These are phyloP conservation scores for Drosophila diplacantha DNA, from an alignment of 2,888 invertebrate species.

Conservation along the genomic window DNA sequence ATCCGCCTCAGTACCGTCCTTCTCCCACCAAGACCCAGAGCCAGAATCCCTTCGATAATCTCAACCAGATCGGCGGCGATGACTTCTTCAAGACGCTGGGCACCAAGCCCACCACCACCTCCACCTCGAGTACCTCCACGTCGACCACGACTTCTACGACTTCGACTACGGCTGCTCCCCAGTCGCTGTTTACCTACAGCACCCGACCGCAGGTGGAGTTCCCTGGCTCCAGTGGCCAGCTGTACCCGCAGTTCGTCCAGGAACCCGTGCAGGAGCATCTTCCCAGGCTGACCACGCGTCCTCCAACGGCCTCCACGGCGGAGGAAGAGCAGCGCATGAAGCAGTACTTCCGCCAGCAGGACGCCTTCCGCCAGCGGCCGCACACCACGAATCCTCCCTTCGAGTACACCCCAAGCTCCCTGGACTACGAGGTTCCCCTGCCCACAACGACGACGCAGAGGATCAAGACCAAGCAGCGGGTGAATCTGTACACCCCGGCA, in stretches of 20 bases:
- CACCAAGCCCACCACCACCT: conserved; percentile 48
- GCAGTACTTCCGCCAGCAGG: conserved; percentile 77
- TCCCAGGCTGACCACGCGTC: conserved; percentile 67
- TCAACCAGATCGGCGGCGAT: conserved; percentile 75
- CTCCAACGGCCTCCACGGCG: conserved; percentile 57
- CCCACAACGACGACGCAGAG: conserved; percentile 60
- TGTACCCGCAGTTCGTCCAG: conserved; percentile 68
- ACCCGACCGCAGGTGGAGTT: conserved; percentile 72
- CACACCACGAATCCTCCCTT: conserved; percentile 66
- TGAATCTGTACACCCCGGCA: conserved; percentile 73
- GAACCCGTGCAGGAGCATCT: conserved; percentile 47
- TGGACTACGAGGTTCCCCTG: conserved; percentile 63
- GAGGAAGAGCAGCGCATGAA: conserved; percentile 77
- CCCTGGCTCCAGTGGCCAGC: conserved; percentile 71
- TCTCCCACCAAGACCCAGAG: conserved; percentile 55
- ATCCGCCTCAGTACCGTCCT: conserved; percentile 64
- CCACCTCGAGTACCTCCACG: conserved; percentile 77
- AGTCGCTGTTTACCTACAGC: conserved; percentile 69
- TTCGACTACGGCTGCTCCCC: conserved; percentile 70
- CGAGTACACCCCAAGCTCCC: conserved; percentile 73
- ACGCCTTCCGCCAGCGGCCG: conserved; percentile 76
- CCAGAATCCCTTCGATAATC: conserved; percentile 71
- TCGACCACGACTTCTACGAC: conserved; percentile 79
- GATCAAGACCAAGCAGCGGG: conserved; percentile 64
- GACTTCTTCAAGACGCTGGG: conserved; percentile 71